Evolutionary conservation across 2,113 vertebrate species (phyloP).

Genomic region (Tragelaphus strepsiceros): DNA sequence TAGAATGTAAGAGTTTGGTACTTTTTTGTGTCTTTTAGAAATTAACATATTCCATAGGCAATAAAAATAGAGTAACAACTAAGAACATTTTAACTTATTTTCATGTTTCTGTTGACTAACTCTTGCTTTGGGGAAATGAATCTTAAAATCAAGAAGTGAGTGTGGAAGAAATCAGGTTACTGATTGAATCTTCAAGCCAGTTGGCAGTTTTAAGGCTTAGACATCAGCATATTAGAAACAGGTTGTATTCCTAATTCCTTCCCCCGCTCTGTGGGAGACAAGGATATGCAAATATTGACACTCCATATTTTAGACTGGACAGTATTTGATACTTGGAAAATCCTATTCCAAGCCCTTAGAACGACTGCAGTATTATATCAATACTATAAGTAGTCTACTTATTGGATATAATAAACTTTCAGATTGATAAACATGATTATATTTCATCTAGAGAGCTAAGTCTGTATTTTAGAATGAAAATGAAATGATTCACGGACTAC

Average conservation of each 20-base stretch:
- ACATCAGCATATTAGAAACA: not conserved
- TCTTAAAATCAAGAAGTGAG: not conserved
- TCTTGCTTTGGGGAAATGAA: constrained; percentile 11
- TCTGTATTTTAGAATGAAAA: not conserved
- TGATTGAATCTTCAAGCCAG: not conserved
- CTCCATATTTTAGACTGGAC: not conserved
- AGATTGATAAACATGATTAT: not conserved
- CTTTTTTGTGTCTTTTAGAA: not conserved
- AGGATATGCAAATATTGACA: not conserved
- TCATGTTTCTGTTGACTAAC: constrained; percentile 21
- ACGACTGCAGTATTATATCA: not conserved
- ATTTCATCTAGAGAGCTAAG: not conserved
- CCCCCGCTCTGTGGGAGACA: not conserved
- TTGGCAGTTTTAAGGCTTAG: constrained; percentile 37
- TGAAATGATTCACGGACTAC: not conserved
- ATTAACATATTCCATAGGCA: not conserved
- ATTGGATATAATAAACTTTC: not conserved
- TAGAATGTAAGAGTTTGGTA: constrained; percentile 21
- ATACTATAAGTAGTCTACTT: not conserved
- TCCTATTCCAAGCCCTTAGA: not conserved
- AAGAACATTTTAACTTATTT: constrained; percentile 22
- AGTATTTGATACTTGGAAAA: not conserved
- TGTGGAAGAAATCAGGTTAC: not conserved
- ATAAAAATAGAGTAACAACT: constrained; percentile 1
- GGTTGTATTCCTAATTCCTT: not conserved